Evolutionary conservation across 2,113 vertebrate species (phyloP).

Genomic region (Propithecus coquereli): DNA sequence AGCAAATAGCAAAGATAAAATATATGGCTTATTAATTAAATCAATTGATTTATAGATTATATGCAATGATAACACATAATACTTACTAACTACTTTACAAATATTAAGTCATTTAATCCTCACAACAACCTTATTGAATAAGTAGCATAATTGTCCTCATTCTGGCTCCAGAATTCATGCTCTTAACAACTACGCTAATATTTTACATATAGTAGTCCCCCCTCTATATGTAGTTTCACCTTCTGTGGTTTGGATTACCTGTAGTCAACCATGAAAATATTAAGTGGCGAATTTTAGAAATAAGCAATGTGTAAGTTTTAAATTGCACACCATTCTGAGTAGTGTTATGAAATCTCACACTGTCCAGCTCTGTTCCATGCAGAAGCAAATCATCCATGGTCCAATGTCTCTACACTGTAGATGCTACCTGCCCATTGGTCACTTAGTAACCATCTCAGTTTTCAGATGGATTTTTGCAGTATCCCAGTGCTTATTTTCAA

Average conservation of each 20-base stretch:
- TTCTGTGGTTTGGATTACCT: too few relatives aligned
- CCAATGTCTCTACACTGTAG: not conserved
- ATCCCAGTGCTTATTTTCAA: not conserved
- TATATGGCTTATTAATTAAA: not conserved
- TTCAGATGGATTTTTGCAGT: not conserved
- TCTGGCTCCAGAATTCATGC: not conserved
- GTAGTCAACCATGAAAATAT: not conserved
- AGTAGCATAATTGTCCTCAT: not conserved
- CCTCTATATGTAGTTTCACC: not conserved
- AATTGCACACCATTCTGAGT: not conserved
- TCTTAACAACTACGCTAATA: not conserved
- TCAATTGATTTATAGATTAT: not conserved
- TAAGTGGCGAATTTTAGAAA: not conserved
- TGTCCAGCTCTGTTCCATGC: not conserved
- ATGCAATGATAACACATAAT: not conserved
- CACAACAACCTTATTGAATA: not conserved
- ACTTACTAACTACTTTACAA: constrained; percentile 12
- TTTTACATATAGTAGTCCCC: not conserved
- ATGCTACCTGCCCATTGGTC: not conserved
- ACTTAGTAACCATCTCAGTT: not conserved
- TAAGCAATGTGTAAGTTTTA: not conserved
- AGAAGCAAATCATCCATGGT: not conserved
- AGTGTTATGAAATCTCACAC: not conserved
- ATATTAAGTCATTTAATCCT: constrained; percentile 16
- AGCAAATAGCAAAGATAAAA: not conserved